Conservation (phyloP, 2,797 vertebrate species). For the Numenius phaeopus region DNA sequence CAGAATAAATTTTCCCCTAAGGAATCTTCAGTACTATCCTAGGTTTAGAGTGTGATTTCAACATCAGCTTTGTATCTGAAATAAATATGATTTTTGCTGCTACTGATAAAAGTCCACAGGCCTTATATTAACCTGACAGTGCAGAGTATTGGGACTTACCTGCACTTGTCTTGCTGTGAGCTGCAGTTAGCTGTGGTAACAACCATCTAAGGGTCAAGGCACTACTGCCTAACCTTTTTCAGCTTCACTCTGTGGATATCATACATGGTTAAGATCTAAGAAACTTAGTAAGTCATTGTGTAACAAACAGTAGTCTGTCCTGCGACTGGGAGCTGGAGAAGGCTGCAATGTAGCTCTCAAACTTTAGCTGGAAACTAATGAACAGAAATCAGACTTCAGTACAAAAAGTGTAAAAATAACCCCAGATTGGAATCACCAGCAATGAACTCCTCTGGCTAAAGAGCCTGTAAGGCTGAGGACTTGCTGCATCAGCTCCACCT, state of each 20-base stretch:
- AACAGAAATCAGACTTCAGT: background rate
- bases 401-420: background rate
- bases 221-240: background rate
- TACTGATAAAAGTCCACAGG: background rate
- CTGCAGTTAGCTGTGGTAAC: background rate
- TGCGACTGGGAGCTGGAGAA: background rate
- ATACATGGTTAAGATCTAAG: background rate
- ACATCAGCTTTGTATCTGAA: background rate
- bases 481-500: background rate
- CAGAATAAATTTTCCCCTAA: background rate
- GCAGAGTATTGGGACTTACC: background rate
- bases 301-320: background rate
- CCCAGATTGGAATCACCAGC: background rate
- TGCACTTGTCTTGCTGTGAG: background rate
- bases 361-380: background rate
- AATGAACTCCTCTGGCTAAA: background rate
- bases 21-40: background rate
- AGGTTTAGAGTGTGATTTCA: background rate
- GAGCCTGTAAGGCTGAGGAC: background rate
- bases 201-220: background rate
- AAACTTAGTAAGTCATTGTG: background rate
- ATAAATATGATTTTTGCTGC: background rate
- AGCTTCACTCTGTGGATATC: background rate
- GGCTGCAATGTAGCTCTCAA: background rate
- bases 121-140: background rate